phyloP scores from a whole-genome alignment of 1,140 invertebrate species.

The Triops longicaudatus region DNA sequence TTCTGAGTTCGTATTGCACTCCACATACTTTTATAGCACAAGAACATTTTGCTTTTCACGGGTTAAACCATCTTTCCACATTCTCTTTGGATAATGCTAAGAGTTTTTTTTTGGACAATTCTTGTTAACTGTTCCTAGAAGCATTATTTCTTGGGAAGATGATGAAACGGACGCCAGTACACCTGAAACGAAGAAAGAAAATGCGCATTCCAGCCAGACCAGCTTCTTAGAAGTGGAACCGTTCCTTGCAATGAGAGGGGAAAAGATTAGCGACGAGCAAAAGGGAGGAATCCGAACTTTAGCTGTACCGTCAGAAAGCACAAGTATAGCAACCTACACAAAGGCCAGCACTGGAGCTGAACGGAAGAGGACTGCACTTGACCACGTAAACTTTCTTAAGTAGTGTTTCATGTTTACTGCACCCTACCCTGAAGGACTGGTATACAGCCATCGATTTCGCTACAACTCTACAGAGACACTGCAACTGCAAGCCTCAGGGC shows the following conservation, averaged over 20 bases:
- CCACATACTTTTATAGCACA: background rate
- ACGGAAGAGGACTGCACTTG: slow-evolving; percentile 10
- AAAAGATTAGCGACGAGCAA: background rate
- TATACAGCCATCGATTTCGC: slow-evolving; percentile 7
- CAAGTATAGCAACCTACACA: slow-evolving; percentile 1
- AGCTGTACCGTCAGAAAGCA: background rate
- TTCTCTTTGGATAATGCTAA: too few relatives aligned
- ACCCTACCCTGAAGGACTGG: background rate
- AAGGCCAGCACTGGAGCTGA: background rate
- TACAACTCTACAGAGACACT: background rate
- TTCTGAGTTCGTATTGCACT: background rate
- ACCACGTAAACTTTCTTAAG: slow-evolving; percentile 8
- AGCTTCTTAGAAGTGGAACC: too few relatives aligned
- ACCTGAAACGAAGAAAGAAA: too few relatives aligned
- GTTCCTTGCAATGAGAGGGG: too few relatives aligned
- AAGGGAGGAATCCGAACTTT: background rate
- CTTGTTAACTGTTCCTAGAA: too few relatives aligned
- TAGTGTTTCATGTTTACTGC: slow-evolving; percentile 12
- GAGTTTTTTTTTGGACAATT: too few relatives aligned
- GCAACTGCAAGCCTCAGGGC: background rate
- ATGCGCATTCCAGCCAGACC: too few relatives aligned
- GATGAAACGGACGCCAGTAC: too few relatives aligned
- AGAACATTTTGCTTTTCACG: background rate
- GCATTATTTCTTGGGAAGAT: too few relatives aligned
- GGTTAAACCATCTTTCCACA: too few relatives aligned